A percentile compares a stretch with the other conserved stretches of the same genome.
Conservation (phyloP, 2,797 vertebrate genomes). For the Rhincodon typus region DNA sequence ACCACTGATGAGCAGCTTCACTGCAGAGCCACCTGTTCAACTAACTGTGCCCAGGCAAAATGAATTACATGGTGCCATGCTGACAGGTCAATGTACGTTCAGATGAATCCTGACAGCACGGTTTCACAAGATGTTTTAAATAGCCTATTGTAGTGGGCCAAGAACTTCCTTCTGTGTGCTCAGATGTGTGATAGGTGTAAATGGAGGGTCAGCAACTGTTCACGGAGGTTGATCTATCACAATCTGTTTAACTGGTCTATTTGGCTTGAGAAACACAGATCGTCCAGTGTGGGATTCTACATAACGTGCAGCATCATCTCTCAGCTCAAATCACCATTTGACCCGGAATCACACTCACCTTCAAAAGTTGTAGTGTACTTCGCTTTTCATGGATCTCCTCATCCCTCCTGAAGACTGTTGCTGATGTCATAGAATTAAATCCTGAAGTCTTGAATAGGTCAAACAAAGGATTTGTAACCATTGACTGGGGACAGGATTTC, state of each 20-base stretch:
- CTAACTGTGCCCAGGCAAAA: not conserved
- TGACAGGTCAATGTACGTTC: not conserved
- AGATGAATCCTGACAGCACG: not conserved
- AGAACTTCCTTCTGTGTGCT: not conserved
- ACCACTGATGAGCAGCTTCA: constrained; percentile 10
- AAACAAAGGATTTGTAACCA: not conserved
- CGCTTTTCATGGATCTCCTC: not conserved
- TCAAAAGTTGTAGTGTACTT: not conserved
- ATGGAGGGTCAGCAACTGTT: not conserved
- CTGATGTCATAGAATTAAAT: not conserved
- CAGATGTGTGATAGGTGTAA: not conserved
- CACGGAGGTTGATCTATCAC: not conserved
- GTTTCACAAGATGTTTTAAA: not conserved
- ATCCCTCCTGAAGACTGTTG: not conserved
- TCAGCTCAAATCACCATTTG: not conserved
- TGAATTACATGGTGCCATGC: not conserved
- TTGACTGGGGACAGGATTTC: not conserved
- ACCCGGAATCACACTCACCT: not conserved
- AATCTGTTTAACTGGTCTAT: not conserved
- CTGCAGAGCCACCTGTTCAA: not conserved
- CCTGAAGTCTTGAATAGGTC: not conserved
- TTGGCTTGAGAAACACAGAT: not conserved
- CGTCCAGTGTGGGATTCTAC: not conserved
- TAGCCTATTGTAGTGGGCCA: not conserved
- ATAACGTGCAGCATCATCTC: not conserved